Base-by-base conservation (phyloP, 2,888 invertebrate genomes). In the Lamellibrachia columna region DNA sequence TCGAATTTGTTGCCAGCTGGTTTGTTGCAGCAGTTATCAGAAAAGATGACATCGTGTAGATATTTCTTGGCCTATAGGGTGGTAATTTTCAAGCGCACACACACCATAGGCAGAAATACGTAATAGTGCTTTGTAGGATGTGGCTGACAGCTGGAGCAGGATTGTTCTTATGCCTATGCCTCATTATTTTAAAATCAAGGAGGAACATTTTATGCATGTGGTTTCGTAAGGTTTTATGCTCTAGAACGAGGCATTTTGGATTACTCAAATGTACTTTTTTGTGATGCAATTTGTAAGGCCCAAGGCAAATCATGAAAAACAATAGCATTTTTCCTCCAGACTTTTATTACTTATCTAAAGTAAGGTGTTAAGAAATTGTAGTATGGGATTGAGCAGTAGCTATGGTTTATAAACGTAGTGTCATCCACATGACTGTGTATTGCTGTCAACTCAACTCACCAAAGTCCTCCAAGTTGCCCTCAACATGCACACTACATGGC, bases 291-390 rank as follows among this genome's bases (percentile, higher is more conserved):
- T 75, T 75, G 75, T n/a, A 75, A 75, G 75, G 22, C 75, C 9
- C 7, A 15, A 75, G 75, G 15, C 3, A 75, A 75, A 75, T 75
- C 75, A 75, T 75, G 75, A 75, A 75, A 75, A 75, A 4, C 75
- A 75, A 75, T 22, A 75, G 75, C n/a, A 75, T 75, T 75, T 75
- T 75, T 22, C 75, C 75, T 75, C 75, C 75, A 75, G 75, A n/a
- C n/a, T 75, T 75, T 75, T n/a, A 75, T 75, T 15, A 75, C 22
- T 75, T 75, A 15, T 75, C 40, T 75, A 75, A 75, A 22, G 15
- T 75, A 75, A 75, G 75, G 75, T 75, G 75, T 75, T 75, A 75
- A 75, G 75, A 75, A 75, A 75, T 75, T 75, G n/a, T 75, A 75
- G 75, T 75, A 75, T 75, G 15, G 75, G 75, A 15, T 75, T 75